A percentile compares a stretch with the other conserved stretches of the same genome.
phyloP scores from a whole-genome alignment of 2,113 vertebrate genomes.

The Noctilio leporinus region DNA sequence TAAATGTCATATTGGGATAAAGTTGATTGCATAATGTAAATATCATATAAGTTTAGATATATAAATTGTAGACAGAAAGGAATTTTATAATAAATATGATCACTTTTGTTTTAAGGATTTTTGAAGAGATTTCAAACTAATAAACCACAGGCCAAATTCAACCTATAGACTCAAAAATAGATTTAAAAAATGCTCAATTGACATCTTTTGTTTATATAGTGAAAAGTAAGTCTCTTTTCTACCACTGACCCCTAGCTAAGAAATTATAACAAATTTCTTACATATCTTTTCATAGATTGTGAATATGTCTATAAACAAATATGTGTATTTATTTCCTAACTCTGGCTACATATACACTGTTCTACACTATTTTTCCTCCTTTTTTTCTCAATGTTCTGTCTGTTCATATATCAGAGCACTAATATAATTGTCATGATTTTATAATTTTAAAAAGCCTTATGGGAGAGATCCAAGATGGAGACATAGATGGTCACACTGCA shows the following conservation, averaged over 20 bases:
- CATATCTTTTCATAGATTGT: not conserved
- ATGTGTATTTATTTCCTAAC: not conserved
- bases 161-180: not conserved
- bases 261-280: not conserved
- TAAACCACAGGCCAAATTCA: not conserved
- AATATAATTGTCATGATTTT: not conserved
- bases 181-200: not conserved
- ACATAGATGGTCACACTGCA: no score
- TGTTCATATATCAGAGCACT: not conserved
- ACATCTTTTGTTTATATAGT: not conserved
- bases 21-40: not conserved
- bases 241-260: not conserved
- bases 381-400: not conserved
- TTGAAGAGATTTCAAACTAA: not conserved
- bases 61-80: not conserved
- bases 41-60: not conserved
- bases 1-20: not conserved
- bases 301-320: not conserved
- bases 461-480: no score
- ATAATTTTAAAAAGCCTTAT: not conserved
- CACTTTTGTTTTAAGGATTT: not conserved
- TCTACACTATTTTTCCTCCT: no score
- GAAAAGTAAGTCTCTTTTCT: not conserved
- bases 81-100: conserved; percentile 8
- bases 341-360: not conserved